Base-by-base conservation (phyloP, 2,797 vertebrate genomes). In the Phoxinus dragarum region DNA sequence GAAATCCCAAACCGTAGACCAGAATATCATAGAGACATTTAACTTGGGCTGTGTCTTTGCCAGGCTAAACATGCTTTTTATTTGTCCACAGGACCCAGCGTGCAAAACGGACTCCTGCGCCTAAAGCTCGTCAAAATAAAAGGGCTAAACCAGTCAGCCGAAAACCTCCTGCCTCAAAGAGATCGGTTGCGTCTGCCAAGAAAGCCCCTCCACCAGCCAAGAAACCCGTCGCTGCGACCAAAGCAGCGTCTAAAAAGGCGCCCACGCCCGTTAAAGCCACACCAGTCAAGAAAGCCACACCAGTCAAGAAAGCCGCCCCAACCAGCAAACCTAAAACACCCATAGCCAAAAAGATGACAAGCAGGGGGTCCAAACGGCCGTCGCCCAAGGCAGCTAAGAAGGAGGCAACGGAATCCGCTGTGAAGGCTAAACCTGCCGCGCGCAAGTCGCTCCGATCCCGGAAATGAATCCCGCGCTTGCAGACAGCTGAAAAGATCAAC, bases 401-500 rank as follows among this genome's bases (percentile, higher is more conserved):
- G 88, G 74, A 89, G 17, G 68, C 88, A 8, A 93, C 91, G 42
- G 95, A 96, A 88, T 84, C 94, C 56, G 87, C 94, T 1, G 82
- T 91, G 34, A 97, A 96, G 92, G 93, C 94, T 85, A 96, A 94
- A 91, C 89, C 96, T 56, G 92, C 93, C 89, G 91, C 95, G 86
- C 97, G 97, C 87, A 98, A 97, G 92, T 97, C 98, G 84, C 96
- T 96, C 88, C 95, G 97, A 92, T 95, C 94, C 85, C 97, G 95
- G 90, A 96, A 97, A 94, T 98, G 95, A 97, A 91, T 67, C 73
- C 34, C n/a, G 16, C 38, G 72, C 59, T 52, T 1, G 19, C 81
- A 76, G 85, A 84, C 79, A 86, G 11, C 56, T 86, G 88, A 92
- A 68, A 71, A 84, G 89, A 87, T 90, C 90, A 66, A 34, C 85